Conservation (phyloP, 1,140 invertebrate species). For the Drosophila sturtevanti region DNA sequence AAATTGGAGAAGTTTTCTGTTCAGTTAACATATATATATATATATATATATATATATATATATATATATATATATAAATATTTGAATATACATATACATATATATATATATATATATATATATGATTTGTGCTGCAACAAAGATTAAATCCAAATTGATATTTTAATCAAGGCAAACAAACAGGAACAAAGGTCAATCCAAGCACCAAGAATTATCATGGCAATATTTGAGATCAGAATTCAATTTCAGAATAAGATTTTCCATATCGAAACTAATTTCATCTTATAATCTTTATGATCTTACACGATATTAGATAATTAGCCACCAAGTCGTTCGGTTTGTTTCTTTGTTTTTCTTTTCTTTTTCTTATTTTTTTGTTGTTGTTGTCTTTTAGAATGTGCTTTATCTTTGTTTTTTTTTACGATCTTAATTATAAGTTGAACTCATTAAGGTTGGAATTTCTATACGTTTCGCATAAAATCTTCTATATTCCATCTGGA, state of each 20-base stretch:
- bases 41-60: background rate
- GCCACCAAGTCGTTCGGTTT: background rate
- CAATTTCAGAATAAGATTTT: background rate
- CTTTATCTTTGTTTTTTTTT: background rate
- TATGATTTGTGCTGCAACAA: conserved; percentile 1
- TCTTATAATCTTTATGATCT: background rate
- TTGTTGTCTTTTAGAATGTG: background rate
- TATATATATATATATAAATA: background rate
- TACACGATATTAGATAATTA: too few relatives aligned
- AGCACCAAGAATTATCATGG: background rate
- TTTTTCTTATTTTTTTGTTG: too few relatives aligned
- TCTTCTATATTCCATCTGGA: background rate
- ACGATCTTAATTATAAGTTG: background rate
- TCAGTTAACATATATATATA: background rate
- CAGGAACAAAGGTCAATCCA: background rate
- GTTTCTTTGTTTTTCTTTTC: background rate
- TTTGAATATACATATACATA: background rate
- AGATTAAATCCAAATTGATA: background rate
- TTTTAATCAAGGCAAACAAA: conserved; percentile 1
- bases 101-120: background rate
- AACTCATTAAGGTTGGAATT: background rate
- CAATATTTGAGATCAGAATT: conserved; percentile 8
- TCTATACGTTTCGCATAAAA: background rate
- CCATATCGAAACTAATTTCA: conserved; percentile 3
- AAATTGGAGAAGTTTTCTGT: background rate